phyloP scores from a whole-genome alignment of 92 coral and sea anemone species.

The Paragorgia papillata region DNA sequence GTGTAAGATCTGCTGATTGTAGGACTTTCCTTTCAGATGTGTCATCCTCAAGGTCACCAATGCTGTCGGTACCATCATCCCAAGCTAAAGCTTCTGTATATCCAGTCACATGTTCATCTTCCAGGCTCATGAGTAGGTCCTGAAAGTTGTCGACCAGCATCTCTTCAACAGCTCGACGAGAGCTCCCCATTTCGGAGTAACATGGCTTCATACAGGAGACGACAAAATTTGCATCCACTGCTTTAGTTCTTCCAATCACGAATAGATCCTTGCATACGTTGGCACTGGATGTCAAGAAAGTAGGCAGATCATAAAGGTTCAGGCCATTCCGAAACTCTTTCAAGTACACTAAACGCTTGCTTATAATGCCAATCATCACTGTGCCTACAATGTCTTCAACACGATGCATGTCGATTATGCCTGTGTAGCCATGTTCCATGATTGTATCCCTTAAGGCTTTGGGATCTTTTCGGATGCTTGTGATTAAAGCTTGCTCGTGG shows the following conservation, averaged over 20 bases:
- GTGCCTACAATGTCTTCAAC: slow-evolving; percentile 56
- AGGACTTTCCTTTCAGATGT: slow-evolving; percentile 27
- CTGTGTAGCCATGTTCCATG: slow-evolving; percentile 74
- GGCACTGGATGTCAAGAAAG: slow-evolving; percentile 34
- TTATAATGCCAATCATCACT: slow-evolving; percentile 59
- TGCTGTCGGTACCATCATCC: slow-evolving; percentile 29
- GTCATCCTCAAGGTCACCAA: slow-evolving; percentile 33
- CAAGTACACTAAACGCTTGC: slow-evolving; percentile 50
- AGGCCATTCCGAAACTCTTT: slow-evolving; percentile 62
- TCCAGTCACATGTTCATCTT: slow-evolving; percentile 54
- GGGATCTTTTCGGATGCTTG: slow-evolving; percentile 52
- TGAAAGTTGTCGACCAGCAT: slow-evolving; percentile 58
- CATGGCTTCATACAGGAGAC: slow-evolving; percentile 58
- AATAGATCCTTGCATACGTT: slow-evolving; percentile 57
- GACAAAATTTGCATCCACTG: slow-evolving; percentile 57
- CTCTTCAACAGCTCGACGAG: slow-evolving; percentile 56
- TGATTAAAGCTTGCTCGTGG: slow-evolving; percentile 42
- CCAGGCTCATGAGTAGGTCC: slow-evolving; percentile 49
- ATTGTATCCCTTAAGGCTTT: slow-evolving; percentile 40
- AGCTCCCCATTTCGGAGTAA: slow-evolving; percentile 59
- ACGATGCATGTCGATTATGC: slow-evolving; percentile 49
- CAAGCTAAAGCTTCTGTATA: slow-evolving; percentile 54
- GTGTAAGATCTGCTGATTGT: slow-evolving; percentile 53
- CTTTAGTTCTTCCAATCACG: slow-evolving; percentile 41
- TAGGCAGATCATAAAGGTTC: slow-evolving; percentile 43